Evolutionary conservation across 2,113 vertebrate species (phyloP).

Genomic region (Labeo catla): DNA sequence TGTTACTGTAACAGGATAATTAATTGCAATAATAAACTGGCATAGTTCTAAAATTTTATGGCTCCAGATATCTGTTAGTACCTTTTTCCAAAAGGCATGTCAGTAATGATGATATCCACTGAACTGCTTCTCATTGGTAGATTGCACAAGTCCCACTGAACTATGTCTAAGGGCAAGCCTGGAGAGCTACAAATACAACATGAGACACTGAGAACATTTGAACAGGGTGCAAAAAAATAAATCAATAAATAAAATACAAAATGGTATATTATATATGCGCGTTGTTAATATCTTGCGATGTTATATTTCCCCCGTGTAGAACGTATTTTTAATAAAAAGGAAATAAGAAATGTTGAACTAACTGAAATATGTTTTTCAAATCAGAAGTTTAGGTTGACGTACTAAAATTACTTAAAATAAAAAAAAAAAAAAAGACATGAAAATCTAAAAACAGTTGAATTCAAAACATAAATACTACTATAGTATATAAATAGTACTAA

Average conservation of each 20-base stretch:
- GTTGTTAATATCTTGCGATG: neutral
- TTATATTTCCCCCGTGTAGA: too few relatives aligned
- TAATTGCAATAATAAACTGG: neutral
- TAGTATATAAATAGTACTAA: neutral
- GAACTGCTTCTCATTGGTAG: slow-evolving; percentile 87
- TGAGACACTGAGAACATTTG: neutral
- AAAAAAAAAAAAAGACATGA: neutral
- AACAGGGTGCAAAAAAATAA: neutral
- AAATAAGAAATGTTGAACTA: too few relatives aligned
- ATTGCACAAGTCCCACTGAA: slow-evolving; percentile 90
- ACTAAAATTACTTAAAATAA: neutral
- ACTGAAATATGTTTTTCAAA: neutral
- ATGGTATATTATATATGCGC: neutral
- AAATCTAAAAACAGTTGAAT: neutral
- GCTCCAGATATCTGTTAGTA: slow-evolving; percentile 60
- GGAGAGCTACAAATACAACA: slow-evolving; percentile 66
- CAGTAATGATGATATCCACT: slow-evolving; percentile 89
- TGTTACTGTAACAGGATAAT: neutral
- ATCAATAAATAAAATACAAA: too few relatives aligned
- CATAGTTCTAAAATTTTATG: neutral
- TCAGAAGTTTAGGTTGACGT: neutral
- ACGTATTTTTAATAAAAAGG: too few relatives aligned
- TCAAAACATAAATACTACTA: neutral
- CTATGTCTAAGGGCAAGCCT: slow-evolving; percentile 85
- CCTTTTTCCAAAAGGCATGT: slow-evolving; percentile 99